Base-by-base conservation (phyloP, 1,140 invertebrate genomes). In the Leptonema lineaticorne region DNA sequence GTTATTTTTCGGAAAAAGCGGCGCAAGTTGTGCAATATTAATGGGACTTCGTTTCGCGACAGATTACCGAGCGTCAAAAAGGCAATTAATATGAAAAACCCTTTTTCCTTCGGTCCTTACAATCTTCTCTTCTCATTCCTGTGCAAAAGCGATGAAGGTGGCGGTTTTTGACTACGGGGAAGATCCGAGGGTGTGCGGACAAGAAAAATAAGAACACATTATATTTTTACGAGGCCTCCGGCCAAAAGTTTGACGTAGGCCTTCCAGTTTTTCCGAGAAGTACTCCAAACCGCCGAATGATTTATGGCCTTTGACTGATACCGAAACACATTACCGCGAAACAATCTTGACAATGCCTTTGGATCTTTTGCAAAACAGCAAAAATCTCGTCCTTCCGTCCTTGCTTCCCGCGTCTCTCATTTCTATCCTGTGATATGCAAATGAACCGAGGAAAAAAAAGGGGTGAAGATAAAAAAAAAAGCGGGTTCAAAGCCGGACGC, bases 391-490 rank as follows among this genome's bases (percentile, higher is more conserved):
- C 56, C 41, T 62, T 67, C 65, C 41, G 26, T 48, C 41, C 46
- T 60, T 57, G 41, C 45, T 68, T 67, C 65, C 41, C 22, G 29
- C 41, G 20, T 57, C 37, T 24, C 67, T 63, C 53, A 58, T 69
- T 69, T 69, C n/a, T n/a, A 28, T 41, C 56, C 63, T 69, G 63
- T 65, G 68, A 69, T 69, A 69, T 69, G 68, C 63, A 69, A 69
- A 69, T 69, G 50, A 59, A 30, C 50, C 53, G 50, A 56, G 65
- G 56, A 28, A 63, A 63, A 69, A 60, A n/a, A n/a, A n/a, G n/a
- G n/a, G n/a, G n/a, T n/a, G n/a, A n/a, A n/a, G n/a, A n/a, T n/a
- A n/a, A n/a, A n/a, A n/a, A n/a, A n/a, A n/a, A n/a, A n/a, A n/a
- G n/a, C n/a, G n/a, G n/a, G 41, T 50, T 60, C 59, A 69, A 59